Evolutionary conservation across 2,113 vertebrate species (phyloP), one percentile per base, ranked within the genome.

Genomic region (Hylia prasina): DNA sequence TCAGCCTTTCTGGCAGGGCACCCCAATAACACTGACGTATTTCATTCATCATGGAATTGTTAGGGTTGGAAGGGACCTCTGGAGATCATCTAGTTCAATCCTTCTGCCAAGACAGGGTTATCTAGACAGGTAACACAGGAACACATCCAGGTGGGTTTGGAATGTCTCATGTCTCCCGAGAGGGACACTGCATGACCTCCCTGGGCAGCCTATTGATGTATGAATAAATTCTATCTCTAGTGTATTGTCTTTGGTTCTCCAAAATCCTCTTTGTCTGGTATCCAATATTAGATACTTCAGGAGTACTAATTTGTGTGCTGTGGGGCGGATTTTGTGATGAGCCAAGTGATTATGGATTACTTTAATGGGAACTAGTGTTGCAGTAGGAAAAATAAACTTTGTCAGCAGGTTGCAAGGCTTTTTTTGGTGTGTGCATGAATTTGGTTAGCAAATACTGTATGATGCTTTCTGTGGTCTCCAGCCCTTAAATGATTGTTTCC

Each of bases 401-500:
- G 54, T 78, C 82, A 91, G 73, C 73, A 61, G 69, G 35, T 94
- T 91, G 83, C 73, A 79, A 70, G n/a, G 40, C 22, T 58, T 84
- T 89, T 95, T 64, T 81, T 68, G 25, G 28, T 72, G n/a, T 60
- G 60, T n/a, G 10, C 11, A 3, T 87, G 30, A 69, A 81, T 96
- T 93, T 76, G 60, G n/a, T 37, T 76, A 50, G 70, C 81, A 85
- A 87, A 72, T 81, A 69, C 54, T 12, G 19, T 1, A 3, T 78
- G 86, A 56, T 90, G 40, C 75, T 95, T 77, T 87, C 47, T 42
- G 39, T 89, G 90, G 58, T 88, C 82, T 93, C 75, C 83, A 82
- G 57, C 57, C 79, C 75, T 93, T 80, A 93, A 92, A 72, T 65
- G 53, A 75, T 82, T 91, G 75, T 97, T 94, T 95, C 70, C 78